Percentiles rank a stretch among this genome's conserved stretches.
Conservation (phyloP, 1,140 invertebrate species). For the Cotesia typhae region DNA sequence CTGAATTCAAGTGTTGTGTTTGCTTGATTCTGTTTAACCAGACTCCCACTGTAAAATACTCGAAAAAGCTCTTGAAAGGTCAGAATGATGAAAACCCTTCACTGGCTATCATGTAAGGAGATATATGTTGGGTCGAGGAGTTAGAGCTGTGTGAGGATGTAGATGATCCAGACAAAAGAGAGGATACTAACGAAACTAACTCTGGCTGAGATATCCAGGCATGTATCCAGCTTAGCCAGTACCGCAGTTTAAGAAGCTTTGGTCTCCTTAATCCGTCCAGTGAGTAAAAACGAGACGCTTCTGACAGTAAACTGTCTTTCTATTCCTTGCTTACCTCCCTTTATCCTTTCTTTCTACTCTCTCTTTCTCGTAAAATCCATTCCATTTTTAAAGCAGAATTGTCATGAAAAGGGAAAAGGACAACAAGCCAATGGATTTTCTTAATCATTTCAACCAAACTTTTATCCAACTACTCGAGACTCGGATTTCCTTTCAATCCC, state of each 20-base stretch:
- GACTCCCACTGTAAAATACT: background rate
- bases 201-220: slow-evolving; percentile 51
- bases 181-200: slow-evolving; percentile 29
- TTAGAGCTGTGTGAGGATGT: slow-evolving; percentile 44
- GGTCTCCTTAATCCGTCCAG: slow-evolving; percentile 61
- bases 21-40: slow-evolving; percentile 5
- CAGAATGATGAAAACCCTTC: slow-evolving; percentile 26
- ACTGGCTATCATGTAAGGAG: slow-evolving; percentile 5
- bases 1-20: slow-evolving; percentile 12
- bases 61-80: slow-evolving; percentile 30
- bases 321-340: too few species aligned
- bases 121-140: slow-evolving; percentile 17
- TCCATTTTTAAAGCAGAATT: background rate
- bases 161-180: slow-evolving; percentile 54
- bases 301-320: background rate
- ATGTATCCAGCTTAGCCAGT: slow-evolving; percentile 64
- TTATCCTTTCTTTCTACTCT: background rate
- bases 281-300: slow-evolving; percentile 57
- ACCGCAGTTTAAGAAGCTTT: slow-evolving; percentile 67
- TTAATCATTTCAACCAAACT: slow-evolving; percentile 31
- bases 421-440: slow-evolving; percentile 24
- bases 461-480: slow-evolving; percentile 16
- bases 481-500: slow-evolving; percentile 9
- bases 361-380: slow-evolving; percentile 9
- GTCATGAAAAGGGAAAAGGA: slow-evolving; percentile 18